Conservation (phyloP, 1,140 invertebrate genomes). For the Anastrepha obliqua region DNA sequence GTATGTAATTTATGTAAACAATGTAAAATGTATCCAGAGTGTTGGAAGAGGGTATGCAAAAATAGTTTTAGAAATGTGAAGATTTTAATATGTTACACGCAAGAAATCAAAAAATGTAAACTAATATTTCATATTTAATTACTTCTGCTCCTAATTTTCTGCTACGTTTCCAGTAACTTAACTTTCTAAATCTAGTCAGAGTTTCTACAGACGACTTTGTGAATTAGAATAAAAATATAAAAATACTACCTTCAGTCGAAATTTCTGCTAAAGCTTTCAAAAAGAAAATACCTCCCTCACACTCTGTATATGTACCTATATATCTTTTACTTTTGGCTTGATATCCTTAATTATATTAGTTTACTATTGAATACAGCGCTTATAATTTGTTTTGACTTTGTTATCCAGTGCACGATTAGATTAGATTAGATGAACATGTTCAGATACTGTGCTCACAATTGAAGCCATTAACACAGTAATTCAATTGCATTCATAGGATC, state of each 20-base stretch:
- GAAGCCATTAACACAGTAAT: background rate
- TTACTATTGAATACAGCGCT: slow-evolving; percentile 12
- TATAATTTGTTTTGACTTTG: slow-evolving; percentile 40
- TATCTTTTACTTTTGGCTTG: background rate
- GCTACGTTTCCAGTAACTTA: no score
- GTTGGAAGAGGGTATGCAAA: background rate
- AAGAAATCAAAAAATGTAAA: no score
- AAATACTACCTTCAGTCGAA: no score
- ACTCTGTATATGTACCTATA: background rate
- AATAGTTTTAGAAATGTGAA: background rate
- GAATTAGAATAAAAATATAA: no score
- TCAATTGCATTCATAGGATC: background rate
- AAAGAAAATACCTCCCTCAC: no score
- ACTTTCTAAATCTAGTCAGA: no score
- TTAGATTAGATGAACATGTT: slow-evolving; percentile 8
- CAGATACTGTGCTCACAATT: background rate
- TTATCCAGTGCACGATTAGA: slow-evolving; percentile 7
- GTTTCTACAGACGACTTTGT: no score
- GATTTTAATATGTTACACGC: background rate
- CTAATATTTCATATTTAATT: no score
- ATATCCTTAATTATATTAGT: slow-evolving; percentile 11
- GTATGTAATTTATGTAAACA: background rate
- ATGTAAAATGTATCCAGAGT: background rate
- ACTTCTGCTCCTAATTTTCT: no score
- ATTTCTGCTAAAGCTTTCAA: no score